Conservation (phyloP, 2,888 invertebrate genomes). For the Eledona agricola region DNA sequence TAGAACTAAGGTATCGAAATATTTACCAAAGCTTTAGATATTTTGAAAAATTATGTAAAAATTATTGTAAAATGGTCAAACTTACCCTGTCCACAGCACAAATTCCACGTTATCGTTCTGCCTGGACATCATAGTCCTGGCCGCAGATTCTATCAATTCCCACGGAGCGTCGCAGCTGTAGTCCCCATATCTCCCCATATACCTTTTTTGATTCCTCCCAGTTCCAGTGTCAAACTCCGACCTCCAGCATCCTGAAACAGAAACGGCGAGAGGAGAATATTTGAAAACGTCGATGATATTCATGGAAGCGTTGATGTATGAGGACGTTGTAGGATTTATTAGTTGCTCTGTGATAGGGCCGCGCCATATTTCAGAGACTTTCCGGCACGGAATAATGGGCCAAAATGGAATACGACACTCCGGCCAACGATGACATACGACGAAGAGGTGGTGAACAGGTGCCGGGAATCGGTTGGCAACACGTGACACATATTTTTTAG, state of each 20-base stretch:
- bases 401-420: conserved; percentile 22
- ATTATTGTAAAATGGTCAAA: too few relatives aligned
- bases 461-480: conserved; percentile 5
- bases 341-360: conserved; percentile 23
- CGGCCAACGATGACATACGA: conserved; percentile 11
- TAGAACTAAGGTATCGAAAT: too few relatives aligned
- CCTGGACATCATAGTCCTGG: conserved; percentile 84
- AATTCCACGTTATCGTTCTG: conserved; percentile 91
- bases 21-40: too few relatives aligned
- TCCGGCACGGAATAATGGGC: conserved; percentile 23
- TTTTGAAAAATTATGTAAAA: too few relatives aligned
- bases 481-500: conserved; percentile 4
- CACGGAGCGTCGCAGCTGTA: conserved; percentile 90
- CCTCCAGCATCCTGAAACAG: conserved; percentile 58
- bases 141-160: conserved; percentile 87
- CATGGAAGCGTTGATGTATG: conserved; percentile 26
- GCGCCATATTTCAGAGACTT: conserved; percentile 27
- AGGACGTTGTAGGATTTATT: conserved; percentile 29
- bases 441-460: conserved; percentile 10
- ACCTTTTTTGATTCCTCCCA: conserved; percentile 63
- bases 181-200: conserved; percentile 78
- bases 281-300: conserved; percentile 17
- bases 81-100: conserved; percentile 94
- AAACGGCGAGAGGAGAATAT: conserved; percentile 3
- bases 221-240: conserved; percentile 58